Percentiles rank a stretch among this genome's conserved stretches.
phyloP scores from a whole-genome alignment of 2,888 invertebrate species.

The Brenthis hecate region DNA sequence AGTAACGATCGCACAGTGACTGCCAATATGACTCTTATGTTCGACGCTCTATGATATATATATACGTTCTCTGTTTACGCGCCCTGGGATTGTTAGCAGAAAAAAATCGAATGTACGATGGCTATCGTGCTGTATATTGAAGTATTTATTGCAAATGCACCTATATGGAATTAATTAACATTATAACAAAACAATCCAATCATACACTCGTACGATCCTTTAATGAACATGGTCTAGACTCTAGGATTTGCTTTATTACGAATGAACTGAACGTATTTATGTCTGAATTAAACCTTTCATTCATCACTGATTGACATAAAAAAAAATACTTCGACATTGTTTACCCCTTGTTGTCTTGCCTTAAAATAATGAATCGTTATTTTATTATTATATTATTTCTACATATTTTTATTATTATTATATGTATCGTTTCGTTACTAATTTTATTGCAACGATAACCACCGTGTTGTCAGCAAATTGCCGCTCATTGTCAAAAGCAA shows the following conservation, averaged over 20 bases:
- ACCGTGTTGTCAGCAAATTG: slow-evolving; percentile 62
- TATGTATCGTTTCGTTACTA: slow-evolving; percentile 39
- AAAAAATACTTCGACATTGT: too few species aligned
- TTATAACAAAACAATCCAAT: neutral
- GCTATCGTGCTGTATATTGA: slow-evolving; percentile 2
- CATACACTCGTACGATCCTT: neutral
- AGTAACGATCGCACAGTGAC: slow-evolving; percentile 23
- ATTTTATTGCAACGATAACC: slow-evolving; percentile 53
- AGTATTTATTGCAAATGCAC: neutral
- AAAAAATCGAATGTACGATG: slow-evolving; percentile 7
- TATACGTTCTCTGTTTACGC: neutral
- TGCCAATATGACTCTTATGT: slow-evolving; percentile 23
- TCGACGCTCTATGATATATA: slow-evolving; percentile 11
- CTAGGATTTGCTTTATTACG: too few species aligned
- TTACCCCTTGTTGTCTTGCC: neutral
- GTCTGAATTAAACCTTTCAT: too few species aligned
- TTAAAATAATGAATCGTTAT: neutral
- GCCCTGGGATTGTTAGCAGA: slow-evolving; percentile 8
- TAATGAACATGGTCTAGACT: too few species aligned
- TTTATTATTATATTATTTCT: neutral
- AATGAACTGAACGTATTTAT: too few species aligned
- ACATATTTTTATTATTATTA: too few species aligned
- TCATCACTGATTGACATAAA: too few species aligned
- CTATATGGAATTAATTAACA: slow-evolving; percentile 3
- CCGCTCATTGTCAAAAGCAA: slow-evolving; percentile 47